A percentile compares a stretch with the other conserved stretches of the same genome.
phyloP scores from a whole-genome alignment of 1,140 invertebrate species.

The Micrasema minimum region DNA sequence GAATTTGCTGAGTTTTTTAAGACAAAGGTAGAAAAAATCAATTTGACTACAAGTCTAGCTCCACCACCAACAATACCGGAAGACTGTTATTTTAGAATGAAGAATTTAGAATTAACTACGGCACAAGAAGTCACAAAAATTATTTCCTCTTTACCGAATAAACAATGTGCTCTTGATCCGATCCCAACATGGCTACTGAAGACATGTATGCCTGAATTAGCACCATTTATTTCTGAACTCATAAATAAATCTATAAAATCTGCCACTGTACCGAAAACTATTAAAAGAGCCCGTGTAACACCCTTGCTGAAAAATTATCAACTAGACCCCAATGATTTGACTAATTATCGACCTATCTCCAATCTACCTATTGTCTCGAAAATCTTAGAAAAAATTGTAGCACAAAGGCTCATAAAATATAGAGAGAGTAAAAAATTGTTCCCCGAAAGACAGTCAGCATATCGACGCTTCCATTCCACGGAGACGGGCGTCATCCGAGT shows the following conservation, averaged over 20 bases:
- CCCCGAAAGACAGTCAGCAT: too few relatives aligned
- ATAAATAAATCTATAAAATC: not conserved
- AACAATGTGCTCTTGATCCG: not conserved
- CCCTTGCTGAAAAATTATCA: not conserved
- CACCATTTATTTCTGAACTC: not conserved
- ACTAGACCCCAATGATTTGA: not conserved
- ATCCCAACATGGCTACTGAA: conserved; percentile 3
- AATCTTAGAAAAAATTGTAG: too few relatives aligned
- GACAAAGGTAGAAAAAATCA: not conserved
- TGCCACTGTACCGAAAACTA: not conserved
- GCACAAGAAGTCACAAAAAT: not conserved
- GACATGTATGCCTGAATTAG: not conserved
- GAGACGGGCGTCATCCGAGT: too few relatives aligned
- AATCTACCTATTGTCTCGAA: not conserved
- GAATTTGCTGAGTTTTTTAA: not conserved
- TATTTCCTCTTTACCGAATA: not conserved
- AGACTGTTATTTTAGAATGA: not conserved
- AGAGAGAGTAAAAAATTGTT: too few relatives aligned
- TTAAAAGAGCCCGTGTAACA: not conserved
- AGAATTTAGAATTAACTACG: not conserved
- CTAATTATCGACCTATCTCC: not conserved
- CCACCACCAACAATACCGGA: not conserved
- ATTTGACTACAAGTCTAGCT: not conserved
- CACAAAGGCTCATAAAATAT: too few relatives aligned
- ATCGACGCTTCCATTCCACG: too few relatives aligned